Conservation (phyloP, 2,797 vertebrate species). For the Neostethus bicornis region DNA sequence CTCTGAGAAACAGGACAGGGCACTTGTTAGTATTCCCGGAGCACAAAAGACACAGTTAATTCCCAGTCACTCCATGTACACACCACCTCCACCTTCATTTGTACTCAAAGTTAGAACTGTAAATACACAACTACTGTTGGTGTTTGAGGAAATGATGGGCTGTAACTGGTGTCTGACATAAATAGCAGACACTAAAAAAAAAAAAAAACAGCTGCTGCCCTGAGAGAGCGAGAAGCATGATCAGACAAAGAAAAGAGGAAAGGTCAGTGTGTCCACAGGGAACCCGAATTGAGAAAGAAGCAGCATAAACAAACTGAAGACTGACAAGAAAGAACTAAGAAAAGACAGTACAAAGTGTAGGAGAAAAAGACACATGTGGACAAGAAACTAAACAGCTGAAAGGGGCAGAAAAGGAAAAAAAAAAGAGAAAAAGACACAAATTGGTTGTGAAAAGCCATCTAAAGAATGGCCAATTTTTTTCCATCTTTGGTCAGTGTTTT, state of each 20-base stretch:
- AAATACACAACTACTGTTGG: background rate
- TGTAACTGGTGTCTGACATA: slow-evolving; percentile 6
- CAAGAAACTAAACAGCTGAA: slow-evolving; percentile 37
- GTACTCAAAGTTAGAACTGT: slow-evolving; percentile 5
- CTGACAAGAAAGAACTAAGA: slow-evolving; percentile 23
- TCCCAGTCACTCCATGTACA: slow-evolving; percentile 56
- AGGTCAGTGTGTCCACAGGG: slow-evolving; percentile 3
- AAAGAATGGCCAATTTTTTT: slow-evolving; percentile 54
- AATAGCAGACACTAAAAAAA: slow-evolving; percentile 6
- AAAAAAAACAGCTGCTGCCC: slow-evolving; percentile 2
- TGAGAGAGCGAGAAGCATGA: slow-evolving; percentile 1
- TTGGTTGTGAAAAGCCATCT: slow-evolving; percentile 60
- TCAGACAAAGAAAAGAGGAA: slow-evolving; percentile 4
- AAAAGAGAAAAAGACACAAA: slow-evolving; percentile 49
- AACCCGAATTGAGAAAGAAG: slow-evolving; percentile 10
- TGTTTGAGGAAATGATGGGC: background rate
- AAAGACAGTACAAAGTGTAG: slow-evolving; percentile 19
- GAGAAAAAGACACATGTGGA: slow-evolving; percentile 39
- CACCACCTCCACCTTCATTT: slow-evolving; percentile 2
- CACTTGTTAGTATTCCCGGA: slow-evolving; percentile 56
- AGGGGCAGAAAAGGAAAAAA: slow-evolving; percentile 20
- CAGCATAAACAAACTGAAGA: slow-evolving; percentile 25
- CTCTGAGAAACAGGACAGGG: slow-evolving; percentile 28
- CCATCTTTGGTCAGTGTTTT: slow-evolving; percentile 63
- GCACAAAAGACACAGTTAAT: slow-evolving; percentile 43